phyloP scores from a whole-genome alignment of 2,888 invertebrate genomes.

The Lasioglossum calceatum region DNA sequence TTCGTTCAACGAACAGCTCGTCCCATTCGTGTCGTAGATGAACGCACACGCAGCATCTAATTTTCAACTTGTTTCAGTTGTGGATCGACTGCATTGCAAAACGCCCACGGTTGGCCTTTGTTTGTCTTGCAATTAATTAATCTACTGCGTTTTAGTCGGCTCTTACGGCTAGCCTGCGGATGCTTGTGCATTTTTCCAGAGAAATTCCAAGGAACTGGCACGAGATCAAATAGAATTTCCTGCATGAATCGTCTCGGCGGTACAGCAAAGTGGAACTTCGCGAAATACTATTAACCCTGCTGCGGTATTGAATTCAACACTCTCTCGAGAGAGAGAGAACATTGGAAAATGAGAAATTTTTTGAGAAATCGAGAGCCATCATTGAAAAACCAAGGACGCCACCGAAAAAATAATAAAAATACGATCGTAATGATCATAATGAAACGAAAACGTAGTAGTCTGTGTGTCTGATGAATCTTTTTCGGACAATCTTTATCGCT shows the following conservation, averaged over 20 bases:
- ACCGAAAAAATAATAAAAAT: neutral
- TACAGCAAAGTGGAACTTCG: neutral
- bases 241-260: neutral
- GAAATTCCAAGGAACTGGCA: conserved; percentile 1
- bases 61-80: conserved; percentile 5
- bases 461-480: neutral
- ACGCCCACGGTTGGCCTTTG: conserved; percentile 9
- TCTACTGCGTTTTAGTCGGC: conserved; percentile 1
- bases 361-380: neutral
- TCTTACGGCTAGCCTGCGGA: neutral
- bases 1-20: neutral
- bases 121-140: neutral
- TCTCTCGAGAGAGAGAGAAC: no score
- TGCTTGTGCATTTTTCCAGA: neutral
- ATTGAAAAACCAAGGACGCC: neutral
- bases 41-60: neutral
- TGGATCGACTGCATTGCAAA: conserved; percentile 9
- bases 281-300: neutral
- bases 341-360: neutral
- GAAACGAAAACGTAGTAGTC: neutral
- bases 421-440: neutral
- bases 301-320: neutral
- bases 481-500: neutral
- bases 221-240: neutral
- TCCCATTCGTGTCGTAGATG: neutral